Evolutionary conservation across 2,888 invertebrate species (phyloP).

Genomic region (Pogonocherus hispidulus): DNA sequence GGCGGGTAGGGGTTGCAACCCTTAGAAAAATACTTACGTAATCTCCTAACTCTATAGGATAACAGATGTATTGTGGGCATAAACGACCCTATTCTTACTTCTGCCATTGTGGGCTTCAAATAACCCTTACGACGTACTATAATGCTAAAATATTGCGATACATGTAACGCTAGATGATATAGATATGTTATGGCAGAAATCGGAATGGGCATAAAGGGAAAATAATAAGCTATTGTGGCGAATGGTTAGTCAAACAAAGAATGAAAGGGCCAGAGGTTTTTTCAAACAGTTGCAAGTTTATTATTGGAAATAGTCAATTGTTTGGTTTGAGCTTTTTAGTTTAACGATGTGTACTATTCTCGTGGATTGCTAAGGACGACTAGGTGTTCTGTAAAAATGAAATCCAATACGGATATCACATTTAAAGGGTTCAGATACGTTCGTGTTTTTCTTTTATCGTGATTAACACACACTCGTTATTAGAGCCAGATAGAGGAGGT

Average conservation of each 20-base stretch:
- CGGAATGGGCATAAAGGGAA: conserved; percentile 22
- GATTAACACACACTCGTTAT: too few species aligned
- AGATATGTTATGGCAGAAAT: conserved; percentile 33
- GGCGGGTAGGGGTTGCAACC: conserved; percentile 22
- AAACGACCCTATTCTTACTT: conserved; percentile 39
- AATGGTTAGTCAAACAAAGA: conserved; percentile 21
- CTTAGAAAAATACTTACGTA: conserved; percentile 56
- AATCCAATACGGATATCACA: too few species aligned
- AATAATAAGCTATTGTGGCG: conserved; percentile 25
- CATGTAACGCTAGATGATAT: conserved; percentile 30
- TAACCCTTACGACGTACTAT: conserved; percentile 29
- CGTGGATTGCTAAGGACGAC: too few species aligned
- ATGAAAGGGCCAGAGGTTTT: background rate
- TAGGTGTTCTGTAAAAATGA: too few species aligned
- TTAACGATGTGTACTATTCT: too few species aligned
- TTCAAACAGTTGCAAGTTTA: background rate
- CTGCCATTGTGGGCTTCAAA: conserved; percentile 33
- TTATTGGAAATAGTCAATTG: background rate
- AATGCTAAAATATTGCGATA: conserved; percentile 34
- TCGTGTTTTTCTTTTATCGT: too few species aligned
- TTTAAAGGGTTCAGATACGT: too few species aligned
- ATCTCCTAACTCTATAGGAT: conserved; percentile 58
- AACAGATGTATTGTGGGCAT: conserved; percentile 63
- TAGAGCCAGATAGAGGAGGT: too few species aligned
- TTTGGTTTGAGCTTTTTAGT: too few species aligned